Base-by-base conservation (phyloP, 2,797 vertebrate genomes). In the Synaphobranchus kaupii region DNA sequence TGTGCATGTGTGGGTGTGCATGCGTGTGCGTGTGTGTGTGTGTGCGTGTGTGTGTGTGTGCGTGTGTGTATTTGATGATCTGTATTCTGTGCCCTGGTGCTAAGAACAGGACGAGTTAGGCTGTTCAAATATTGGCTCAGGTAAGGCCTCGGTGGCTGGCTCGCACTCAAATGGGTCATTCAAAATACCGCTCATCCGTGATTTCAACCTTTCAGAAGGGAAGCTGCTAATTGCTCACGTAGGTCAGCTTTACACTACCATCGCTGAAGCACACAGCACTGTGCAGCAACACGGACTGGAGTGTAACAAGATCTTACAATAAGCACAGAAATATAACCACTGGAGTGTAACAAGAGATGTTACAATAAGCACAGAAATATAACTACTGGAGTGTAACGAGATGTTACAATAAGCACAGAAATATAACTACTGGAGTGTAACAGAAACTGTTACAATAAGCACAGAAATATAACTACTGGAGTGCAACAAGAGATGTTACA, bases 61-160 rank as follows among this genome's bases (percentile, higher is more conserved):
- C 17, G 56, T 60, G 56, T 17, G 56, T 3, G 17, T 3, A 15
- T 22, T 15, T 60, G 56, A 17, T 4, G 4, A 85, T 52, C 66
- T 17, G 20, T 10, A 54, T 56, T 47, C 39, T 28, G 31, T 17
- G 5, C 76, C 28, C 34, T 3, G 8, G 50, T 56, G 73, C 47
- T 63, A 68, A 44, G 31, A 86, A 44, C 4, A 13, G 47, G 66
- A 60, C 39, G 20, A 50, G 34, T 68, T 44, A 4, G 76, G 60
- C 47, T 68, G 68, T 68, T 82, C 84, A 88, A 88, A 86, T 83
- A 88, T 83, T 88, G 47, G 84, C 76, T 54, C 87, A 85, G 76
- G 78, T 71, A 84, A 54, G 52, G 71, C 39, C 25, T 76, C n/a
- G 10, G 44, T 44, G 15, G 84, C 54, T 85, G 52, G 71, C 87